Conservation (phyloP, 2,888 invertebrate species). For the Agrenia bidenticulata region DNA sequence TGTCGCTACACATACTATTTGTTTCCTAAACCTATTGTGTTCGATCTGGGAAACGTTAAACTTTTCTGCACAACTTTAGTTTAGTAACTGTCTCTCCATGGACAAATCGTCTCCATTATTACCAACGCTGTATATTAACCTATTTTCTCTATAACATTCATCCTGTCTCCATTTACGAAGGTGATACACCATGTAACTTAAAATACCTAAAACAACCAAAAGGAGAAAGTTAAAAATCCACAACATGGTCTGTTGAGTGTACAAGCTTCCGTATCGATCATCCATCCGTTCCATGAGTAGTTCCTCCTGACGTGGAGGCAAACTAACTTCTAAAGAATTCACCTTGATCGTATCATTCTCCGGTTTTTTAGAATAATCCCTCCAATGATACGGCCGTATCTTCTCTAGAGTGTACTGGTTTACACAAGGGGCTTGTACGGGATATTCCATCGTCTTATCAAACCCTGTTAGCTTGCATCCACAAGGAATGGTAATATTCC, state of each 20-base stretch:
- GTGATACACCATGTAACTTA: slow-evolving; percentile 16
- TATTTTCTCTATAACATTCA: slow-evolving; percentile 24
- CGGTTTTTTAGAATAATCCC: too few species aligned
- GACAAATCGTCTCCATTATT: not conserved
- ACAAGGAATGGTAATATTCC: slow-evolving; percentile 21
- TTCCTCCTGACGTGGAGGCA: not conserved
- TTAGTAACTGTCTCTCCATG: not conserved
- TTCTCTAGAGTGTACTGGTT: slow-evolving; percentile 15
- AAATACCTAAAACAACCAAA: not conserved
- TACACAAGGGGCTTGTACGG: not conserved
- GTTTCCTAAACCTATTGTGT: too few species aligned
- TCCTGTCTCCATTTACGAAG: slow-evolving; percentile 28
- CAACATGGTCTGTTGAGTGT: not conserved
- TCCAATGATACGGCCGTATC: slow-evolving; percentile 41
- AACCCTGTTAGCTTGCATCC: slow-evolving; percentile 13
- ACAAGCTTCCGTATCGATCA: not conserved
- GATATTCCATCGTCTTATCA: not conserved
- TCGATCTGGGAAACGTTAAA: too few species aligned
- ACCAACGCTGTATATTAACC: slow-evolving; percentile 27
- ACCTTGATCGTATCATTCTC: slow-evolving; percentile 7
- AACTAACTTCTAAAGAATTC: too few species aligned
- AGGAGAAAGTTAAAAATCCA: slow-evolving; percentile 26
- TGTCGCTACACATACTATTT: too few species aligned
- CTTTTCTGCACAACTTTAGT: not conserved
- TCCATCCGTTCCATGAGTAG: not conserved